A percentile compares a stretch with the other conserved stretches of the same genome.
Evolutionary conservation across 2,797 vertebrate species (phyloP).

Genomic region (Sparidentex hasta): DNA sequence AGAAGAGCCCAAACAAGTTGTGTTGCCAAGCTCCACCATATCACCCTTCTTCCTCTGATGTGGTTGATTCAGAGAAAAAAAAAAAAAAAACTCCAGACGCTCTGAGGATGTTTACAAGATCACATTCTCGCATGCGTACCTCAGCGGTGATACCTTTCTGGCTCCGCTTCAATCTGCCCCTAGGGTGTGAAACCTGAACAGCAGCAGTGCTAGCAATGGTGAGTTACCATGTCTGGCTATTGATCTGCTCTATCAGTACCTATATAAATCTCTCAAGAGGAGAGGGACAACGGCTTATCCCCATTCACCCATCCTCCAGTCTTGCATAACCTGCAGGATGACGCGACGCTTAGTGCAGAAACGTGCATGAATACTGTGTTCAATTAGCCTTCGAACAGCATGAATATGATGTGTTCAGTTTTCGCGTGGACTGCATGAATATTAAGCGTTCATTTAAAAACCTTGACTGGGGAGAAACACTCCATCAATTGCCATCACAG

Average conservation of each 20-base stretch:
- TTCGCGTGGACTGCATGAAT: constrained; percentile 65
- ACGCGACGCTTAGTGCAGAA: constrained; percentile 49
- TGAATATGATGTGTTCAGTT: constrained; percentile 59
- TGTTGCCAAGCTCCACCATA: constrained; percentile 31
- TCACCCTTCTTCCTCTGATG: constrained; percentile 42
- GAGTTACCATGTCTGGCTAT: constrained; percentile 47
- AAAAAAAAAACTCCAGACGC: no score
- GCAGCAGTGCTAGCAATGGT: constrained; percentile 46
- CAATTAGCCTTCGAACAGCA: constrained; percentile 62
- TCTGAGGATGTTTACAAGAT: constrained; percentile 53
- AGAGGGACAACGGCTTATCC: constrained; percentile 43
- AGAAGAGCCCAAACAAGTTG: constrained; percentile 30
- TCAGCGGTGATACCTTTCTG: constrained; percentile 36
- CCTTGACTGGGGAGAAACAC: constrained; percentile 43
- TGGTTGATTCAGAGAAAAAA: constrained; percentile 47
- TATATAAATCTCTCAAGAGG: constrained; percentile 57
- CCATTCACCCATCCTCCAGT: constrained; percentile 29
- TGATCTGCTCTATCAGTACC: constrained; percentile 57
- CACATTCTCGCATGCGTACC: constrained; percentile 24
- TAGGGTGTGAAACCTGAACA: constrained; percentile 46
- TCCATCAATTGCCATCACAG: constrained; percentile 55
- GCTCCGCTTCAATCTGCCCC: constrained; percentile 39
- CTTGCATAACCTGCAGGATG: constrained; percentile 30
- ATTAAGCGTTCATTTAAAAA: constrained; percentile 71
- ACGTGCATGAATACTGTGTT: constrained; percentile 56